Evolutionary conservation across 2,888 invertebrate species (phyloP).

Genomic region (Iphiclides podalirius): DNA sequence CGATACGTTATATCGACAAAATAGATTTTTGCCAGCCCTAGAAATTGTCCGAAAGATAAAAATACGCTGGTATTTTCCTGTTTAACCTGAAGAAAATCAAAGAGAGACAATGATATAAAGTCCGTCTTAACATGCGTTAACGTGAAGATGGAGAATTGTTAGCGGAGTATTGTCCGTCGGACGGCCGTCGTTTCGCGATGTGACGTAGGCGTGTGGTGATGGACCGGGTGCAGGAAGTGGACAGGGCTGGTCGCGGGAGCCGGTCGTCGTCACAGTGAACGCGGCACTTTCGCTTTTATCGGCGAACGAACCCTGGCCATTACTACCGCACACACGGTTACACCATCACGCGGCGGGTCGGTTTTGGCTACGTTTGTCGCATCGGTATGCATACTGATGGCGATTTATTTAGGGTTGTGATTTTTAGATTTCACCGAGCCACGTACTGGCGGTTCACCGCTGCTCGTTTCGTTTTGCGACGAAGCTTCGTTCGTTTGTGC

Average conservation of each 20-base stretch:
- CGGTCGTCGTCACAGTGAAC: constrained; percentile 79
- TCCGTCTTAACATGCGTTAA: no score
- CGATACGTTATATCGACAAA: no score
- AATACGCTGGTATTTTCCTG: no score
- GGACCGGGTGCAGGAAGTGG: constrained; percentile 56
- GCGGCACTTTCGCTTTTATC: constrained; percentile 76
- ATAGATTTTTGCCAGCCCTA: no score
- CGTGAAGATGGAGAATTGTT: no score
- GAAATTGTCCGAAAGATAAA: no score
- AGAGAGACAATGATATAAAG: no score
- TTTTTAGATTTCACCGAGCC: constrained; percentile 68
- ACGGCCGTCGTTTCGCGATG: constrained; percentile 24
- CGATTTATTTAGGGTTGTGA: constrained; percentile 56
- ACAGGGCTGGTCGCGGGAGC: constrained; percentile 59
- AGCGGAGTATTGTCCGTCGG: background rate
- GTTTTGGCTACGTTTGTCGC: constrained; percentile 67
- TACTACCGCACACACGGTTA: constrained; percentile 72
- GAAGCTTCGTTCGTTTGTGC: background rate
- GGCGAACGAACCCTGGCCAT: constrained; percentile 77
- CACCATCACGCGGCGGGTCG: constrained; percentile 59
- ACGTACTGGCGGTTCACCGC: constrained; percentile 31
- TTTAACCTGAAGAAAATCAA: no score
- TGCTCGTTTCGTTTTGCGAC: constrained; percentile 21
- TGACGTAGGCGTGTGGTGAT: constrained; percentile 47
- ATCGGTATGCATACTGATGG: constrained; percentile 67